A percentile compares a stretch with the other conserved stretches of the same genome.
These are phyloP conservation scores for Gallinago nigripennis DNA, from an alignment of 2,797 vertebrate genomes.

Conservation along the genomic window DNA sequence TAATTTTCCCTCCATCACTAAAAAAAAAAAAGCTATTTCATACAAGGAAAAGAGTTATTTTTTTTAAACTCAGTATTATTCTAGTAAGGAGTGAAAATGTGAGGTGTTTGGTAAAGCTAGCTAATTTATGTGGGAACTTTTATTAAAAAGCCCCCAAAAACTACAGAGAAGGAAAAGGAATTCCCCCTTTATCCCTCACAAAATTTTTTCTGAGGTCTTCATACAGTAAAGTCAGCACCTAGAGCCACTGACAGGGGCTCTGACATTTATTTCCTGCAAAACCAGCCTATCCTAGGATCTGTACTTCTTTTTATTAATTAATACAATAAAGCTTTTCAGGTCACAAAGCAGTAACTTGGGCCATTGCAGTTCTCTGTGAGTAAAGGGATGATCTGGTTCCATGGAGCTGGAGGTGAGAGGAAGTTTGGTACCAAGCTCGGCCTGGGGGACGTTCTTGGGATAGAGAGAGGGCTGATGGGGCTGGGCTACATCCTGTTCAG, in stretches of 20 bases:
- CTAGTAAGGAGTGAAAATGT: background rate
- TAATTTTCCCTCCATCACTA: background rate
- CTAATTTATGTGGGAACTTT: rapidly evolving
- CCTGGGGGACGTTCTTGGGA: rapidly evolving
- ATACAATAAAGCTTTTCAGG: background rate
- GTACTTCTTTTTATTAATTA: background rate
- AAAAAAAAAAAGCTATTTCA: background rate
- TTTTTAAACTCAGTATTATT: background rate
- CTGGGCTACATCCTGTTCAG: background rate
- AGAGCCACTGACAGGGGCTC: background rate
- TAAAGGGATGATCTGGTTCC: background rate
- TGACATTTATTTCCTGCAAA: background rate
- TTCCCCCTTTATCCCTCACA: rapidly evolving
- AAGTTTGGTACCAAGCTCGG: rapidly evolving
- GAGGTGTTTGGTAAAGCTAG: background rate
- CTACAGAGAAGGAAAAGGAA: background rate
- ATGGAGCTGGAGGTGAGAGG: background rate
- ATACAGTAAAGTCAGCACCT: background rate
- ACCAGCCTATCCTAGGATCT: background rate
- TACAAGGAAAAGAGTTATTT: background rate
- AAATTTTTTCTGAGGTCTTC: background rate
- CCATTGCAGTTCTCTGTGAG: background rate
- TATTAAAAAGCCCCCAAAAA: background rate
- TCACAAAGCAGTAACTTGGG: background rate
- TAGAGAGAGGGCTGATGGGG: rapidly evolving